These are phyloP conservation scores for Psylliodes chrysocephalus DNA, from an alignment of 2,888 invertebrate genomes.

Conservation along the genomic window DNA sequence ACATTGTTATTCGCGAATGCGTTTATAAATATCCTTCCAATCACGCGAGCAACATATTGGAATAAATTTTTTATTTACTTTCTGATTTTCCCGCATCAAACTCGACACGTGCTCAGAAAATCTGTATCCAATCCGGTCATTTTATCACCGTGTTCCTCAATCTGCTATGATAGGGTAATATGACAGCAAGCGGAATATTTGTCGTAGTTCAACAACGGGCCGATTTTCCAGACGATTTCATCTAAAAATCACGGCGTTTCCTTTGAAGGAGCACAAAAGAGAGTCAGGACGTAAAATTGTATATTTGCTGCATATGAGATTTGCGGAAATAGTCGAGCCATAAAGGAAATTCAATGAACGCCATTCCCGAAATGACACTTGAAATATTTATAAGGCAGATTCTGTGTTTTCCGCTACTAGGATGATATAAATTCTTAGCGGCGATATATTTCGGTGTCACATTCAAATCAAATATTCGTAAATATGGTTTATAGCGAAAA, in stretches of 20 bases:
- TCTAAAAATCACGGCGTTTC: slow-evolving; percentile 31
- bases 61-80: no score
- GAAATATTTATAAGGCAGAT: slow-evolving; percentile 21
- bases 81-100: no score
- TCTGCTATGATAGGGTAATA: background rate
- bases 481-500: no score
- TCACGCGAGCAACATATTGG: no score
- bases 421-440: background rate
- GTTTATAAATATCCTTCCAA: no score
- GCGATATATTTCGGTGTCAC: no score
- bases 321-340: slow-evolving; percentile 34
- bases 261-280: slow-evolving; percentile 16
- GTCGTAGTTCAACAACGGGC: slow-evolving; percentile 22
- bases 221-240: slow-evolving; percentile 35
- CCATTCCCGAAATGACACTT: slow-evolving; percentile 33
- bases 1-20: no score
- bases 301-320: slow-evolving; percentile 44
- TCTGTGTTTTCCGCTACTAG: slow-evolving; percentile 5
- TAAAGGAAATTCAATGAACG: slow-evolving; percentile 41
- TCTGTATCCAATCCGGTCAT: background rate
- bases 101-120: background rate
- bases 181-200: slow-evolving; percentile 19
- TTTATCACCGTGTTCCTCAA: background rate
- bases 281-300: slow-evolving; percentile 36
- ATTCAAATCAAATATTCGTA: no score